Percentiles rank a stretch among this genome's conserved stretches.
Conservation (phyloP, 2,888 invertebrate genomes). For the Elegia similella region DNA sequence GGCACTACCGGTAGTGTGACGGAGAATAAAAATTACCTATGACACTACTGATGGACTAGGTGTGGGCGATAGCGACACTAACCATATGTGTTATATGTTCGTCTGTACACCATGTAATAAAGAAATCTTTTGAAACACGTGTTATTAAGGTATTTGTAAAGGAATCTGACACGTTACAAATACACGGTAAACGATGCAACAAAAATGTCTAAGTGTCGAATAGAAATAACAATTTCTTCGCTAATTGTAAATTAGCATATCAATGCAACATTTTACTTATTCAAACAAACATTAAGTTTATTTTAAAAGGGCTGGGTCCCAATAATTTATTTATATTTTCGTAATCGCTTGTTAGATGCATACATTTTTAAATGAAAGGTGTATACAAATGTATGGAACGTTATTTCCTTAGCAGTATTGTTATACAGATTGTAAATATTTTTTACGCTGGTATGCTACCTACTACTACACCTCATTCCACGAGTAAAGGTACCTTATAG, state of each 20-base stretch:
- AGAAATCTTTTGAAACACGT: not conserved
- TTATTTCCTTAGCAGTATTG: slow-evolving; percentile 4
- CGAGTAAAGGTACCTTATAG: no score
- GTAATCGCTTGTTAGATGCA: not conserved
- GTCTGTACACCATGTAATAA: not conserved
- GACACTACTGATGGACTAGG: no score
- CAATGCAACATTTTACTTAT: slow-evolving; percentile 9
- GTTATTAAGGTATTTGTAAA: not conserved
- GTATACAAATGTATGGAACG: not conserved
- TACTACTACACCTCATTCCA: no score
- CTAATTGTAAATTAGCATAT: slow-evolving; percentile 6
- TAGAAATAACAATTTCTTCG: slow-evolving; percentile 3
- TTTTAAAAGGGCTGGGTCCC: slow-evolving; percentile 20
- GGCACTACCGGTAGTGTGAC: no score
- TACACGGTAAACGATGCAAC: not conserved
- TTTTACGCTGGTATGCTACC: not conserved
- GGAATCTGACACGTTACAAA: not conserved
- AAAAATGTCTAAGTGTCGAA: not conserved
- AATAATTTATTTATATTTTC: slow-evolving; percentile 10
- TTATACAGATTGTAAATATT: slow-evolving; percentile 18
- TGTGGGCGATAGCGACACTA: no score
- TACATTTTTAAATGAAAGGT: not conserved
- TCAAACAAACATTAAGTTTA: not conserved
- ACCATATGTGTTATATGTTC: no score
- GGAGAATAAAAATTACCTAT: no score